Conservation (phyloP, 1,140 invertebrate species). For the Heterodera schachtii region DNA sequence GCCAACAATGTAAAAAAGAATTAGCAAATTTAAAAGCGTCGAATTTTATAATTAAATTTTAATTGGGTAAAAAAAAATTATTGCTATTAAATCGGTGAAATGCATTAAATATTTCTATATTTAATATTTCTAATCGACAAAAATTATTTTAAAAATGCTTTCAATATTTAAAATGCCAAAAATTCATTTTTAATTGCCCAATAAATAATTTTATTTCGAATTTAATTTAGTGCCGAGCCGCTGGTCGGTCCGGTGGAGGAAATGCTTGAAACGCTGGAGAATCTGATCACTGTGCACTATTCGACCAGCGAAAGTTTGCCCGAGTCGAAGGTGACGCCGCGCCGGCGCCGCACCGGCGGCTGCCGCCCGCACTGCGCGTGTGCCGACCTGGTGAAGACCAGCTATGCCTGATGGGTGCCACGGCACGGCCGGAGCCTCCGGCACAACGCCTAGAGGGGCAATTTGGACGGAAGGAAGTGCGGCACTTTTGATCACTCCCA, state of each 20-base stretch:
- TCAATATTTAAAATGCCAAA: too few species aligned
- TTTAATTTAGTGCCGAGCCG: constrained; percentile 15
- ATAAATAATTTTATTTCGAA: background rate
- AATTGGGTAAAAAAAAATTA: too few species aligned
- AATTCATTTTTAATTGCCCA: background rate
- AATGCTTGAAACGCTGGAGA: constrained; percentile 63
- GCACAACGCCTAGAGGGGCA: too few species aligned
- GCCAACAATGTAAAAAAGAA: background rate
- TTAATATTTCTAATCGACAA: too few species aligned
- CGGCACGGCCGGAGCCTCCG: too few species aligned
- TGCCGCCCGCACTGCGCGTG: constrained; percentile 63
- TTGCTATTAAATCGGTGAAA: too few species aligned
- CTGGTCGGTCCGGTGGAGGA: constrained; percentile 54
- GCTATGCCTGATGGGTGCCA: constrained; percentile 54
- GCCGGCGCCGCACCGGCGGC: constrained; percentile 50
- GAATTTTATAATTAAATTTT: too few species aligned
- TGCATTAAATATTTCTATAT: too few species aligned
- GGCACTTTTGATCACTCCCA: too few species aligned
- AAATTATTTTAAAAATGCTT: too few species aligned
- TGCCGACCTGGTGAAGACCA: constrained; percentile 62
- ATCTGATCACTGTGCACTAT: constrained; percentile 65
- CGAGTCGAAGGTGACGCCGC: constrained; percentile 58
- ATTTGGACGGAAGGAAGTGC: too few species aligned
- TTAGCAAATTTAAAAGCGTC: too few species aligned
- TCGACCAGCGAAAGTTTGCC: constrained; percentile 61